Conservation (phyloP, 1,140 invertebrate genomes). For the Saccostrea glomerata region DNA sequence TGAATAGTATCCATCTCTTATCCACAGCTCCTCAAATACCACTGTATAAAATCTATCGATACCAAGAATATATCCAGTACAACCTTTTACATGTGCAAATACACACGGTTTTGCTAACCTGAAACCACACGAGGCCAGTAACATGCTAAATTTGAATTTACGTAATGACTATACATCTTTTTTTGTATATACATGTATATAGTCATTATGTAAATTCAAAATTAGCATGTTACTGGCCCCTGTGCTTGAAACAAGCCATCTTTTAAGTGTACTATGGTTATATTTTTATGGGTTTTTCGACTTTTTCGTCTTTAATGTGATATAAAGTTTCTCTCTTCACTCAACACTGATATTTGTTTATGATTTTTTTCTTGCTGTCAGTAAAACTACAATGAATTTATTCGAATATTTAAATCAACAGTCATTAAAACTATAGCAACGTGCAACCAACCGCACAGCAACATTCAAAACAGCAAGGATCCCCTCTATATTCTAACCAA, state of each 20-base stretch:
- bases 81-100: background rate
- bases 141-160: too few relatives aligned
- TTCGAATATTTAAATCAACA: conserved; percentile 32
- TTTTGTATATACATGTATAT: too few relatives aligned
- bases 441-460: conserved; percentile 19
- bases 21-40: too few relatives aligned
- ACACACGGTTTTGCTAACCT: background rate
- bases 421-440: conserved; percentile 36
- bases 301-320: background rate
- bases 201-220: too few relatives aligned
- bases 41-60: background rate
- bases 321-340: background rate
- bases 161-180: too few relatives aligned
- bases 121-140: too few relatives aligned
- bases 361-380: conserved; percentile 7
- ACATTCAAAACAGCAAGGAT: background rate
- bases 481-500: background rate
- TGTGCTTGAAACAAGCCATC: background rate
- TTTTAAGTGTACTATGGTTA: background rate
- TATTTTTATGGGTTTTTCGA: background rate
- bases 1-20: too few relatives aligned
- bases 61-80: background rate
- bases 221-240: too few relatives aligned
- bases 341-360: background rate
- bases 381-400: conserved; percentile 24